Conservation (phyloP, 92 coral and sea anemone species). For the Parazoanthus darwini region DNA sequence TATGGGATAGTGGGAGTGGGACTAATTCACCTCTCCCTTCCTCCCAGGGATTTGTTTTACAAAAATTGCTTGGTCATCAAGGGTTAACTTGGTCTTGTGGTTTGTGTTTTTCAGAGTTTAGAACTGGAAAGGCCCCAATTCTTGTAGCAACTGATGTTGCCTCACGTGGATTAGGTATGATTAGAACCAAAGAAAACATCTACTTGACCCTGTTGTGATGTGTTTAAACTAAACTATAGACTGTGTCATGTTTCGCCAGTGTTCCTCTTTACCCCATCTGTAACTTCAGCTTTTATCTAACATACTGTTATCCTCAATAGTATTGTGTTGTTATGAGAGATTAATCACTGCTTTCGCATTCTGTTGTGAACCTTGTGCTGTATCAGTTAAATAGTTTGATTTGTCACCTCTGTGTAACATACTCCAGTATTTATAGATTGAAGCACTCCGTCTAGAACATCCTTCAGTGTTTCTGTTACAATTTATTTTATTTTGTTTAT, state of each 20-base stretch:
- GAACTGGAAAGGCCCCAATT: slow-evolving; percentile 97
- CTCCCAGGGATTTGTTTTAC: not conserved
- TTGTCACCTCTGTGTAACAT: too few species aligned
- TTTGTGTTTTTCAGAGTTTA: slow-evolving; percentile 66
- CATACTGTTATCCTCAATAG: not conserved
- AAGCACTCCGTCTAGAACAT: too few species aligned
- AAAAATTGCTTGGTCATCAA: not conserved
- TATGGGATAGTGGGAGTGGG: not conserved
- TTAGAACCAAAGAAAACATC: not conserved
- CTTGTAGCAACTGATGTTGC: slow-evolving; percentile 99
- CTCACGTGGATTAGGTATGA: slow-evolving; percentile 98
- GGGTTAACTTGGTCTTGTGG: not conserved
- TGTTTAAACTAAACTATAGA: not conserved
- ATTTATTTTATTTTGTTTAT: too few species aligned
- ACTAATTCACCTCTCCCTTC: not conserved
- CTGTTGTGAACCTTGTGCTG: not conserved
- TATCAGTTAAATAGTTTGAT: not conserved
- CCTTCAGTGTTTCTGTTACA: too few species aligned
- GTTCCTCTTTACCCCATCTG: not conserved
- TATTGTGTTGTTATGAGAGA: not conserved
- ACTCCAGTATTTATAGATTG: too few species aligned
- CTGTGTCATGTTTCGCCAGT: not conserved
- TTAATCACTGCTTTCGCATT: not conserved
- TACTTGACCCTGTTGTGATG: not conserved
- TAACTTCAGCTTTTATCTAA: not conserved